Evolutionary conservation across 1,140 invertebrate species (phyloP).

Genomic region (Metaphire vulgaris): DNA sequence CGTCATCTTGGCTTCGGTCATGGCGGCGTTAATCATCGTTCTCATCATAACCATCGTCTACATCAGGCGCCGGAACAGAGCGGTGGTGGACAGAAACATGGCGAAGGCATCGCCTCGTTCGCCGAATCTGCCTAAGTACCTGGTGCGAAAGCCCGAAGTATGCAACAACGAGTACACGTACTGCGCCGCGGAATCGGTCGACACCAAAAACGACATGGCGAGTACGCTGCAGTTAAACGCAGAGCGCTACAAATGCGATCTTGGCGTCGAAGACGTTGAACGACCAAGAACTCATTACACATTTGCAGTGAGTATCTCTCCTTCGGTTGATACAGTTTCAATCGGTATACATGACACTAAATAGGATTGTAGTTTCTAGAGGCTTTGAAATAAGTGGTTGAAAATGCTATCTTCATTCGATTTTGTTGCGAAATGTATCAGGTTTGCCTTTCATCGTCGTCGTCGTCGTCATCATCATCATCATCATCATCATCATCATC

Average conservation of each 20-base stretch:
- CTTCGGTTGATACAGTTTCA: too few species aligned
- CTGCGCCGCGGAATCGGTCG: background rate
- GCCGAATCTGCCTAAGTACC: background rate
- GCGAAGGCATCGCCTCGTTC: background rate
- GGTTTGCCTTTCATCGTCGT: too few species aligned
- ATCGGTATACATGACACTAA: too few species aligned
- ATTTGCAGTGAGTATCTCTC: background rate
- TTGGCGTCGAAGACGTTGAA: background rate
- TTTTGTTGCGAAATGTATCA: too few species aligned
- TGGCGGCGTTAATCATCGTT: background rate
- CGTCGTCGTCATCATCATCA: constrained; percentile 8
- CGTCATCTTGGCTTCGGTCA: background rate
- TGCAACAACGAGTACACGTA: background rate
- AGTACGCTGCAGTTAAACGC: background rate
- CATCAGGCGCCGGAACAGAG: background rate
- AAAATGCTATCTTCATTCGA: too few species aligned
- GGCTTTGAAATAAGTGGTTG: too few species aligned
- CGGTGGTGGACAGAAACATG: background rate
- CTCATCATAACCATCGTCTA: background rate
- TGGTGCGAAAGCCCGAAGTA: background rate
- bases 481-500: constrained; percentile 15
- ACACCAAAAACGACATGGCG: background rate
- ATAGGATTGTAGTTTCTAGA: too few species aligned
- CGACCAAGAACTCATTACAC: background rate
- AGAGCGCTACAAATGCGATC: background rate